Base-by-base conservation (phyloP, 2,797 vertebrate species). In the Coluber constrictor region DNA sequence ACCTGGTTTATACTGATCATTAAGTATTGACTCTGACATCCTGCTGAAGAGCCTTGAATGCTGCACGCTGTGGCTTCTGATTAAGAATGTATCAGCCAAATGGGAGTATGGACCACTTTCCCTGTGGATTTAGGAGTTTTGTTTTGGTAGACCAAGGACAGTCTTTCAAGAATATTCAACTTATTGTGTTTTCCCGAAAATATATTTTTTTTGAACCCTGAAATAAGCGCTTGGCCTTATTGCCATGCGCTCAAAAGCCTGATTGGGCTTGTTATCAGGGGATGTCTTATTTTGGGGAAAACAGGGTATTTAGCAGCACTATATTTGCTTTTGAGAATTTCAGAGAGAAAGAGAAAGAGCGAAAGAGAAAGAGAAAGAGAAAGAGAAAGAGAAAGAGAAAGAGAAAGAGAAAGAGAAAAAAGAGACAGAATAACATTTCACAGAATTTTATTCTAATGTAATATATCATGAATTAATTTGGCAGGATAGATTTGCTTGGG, bases 21-120 rank as follows among this genome's bases (percentile, higher is more conserved):
- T 93, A 87, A 61, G 23, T 70, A 93, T 90, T 87, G 83, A 93
- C 37, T 32, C 61, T 88, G 61, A 27, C 20, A 88, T 60, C 60
- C 56, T 93, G 61, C 43, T 27, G 29, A 61, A 83, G n/a, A 51
- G 51, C 20, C 55, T 89, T 47, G 23, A 90, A 92, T 57, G 47
- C 74, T 87, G 83, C 83, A 86, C 60, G 29, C 3, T 57, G 63
- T 83, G 63, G 13, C 43, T 91, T 88, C n/a, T 74, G 54, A 90
- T 93, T 93, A 70, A 93, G 37, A 90, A 43, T 23, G 3, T 32
- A 66, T 54, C 55, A 27, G n/a, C 51, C 54, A 66, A 56, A 79
- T 43, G 27, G 23, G 43, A 79, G 43, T n/a, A 93, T 88, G 88
- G 92, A 79, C 18, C 18, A 10, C 54, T 16, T 57, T 90, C 51